Conservation (phyloP, 2,113 vertebrate genomes). For the Clupea harengus region DNA sequence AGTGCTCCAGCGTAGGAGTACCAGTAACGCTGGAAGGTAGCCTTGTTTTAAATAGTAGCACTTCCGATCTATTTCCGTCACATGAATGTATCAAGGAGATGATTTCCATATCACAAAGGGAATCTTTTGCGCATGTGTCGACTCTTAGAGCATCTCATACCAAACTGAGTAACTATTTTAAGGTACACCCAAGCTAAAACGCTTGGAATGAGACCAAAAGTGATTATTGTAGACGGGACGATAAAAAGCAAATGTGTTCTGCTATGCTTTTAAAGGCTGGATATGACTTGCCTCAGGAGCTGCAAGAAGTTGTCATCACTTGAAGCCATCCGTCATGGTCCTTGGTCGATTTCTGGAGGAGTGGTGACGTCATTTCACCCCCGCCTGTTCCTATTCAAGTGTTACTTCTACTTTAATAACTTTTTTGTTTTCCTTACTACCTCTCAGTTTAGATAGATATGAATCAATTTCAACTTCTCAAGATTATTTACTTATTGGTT, state of each 20-base stretch:
- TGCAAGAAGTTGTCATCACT: not conserved
- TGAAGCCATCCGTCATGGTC: not conserved
- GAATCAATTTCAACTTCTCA: no score
- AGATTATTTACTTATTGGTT: no score
- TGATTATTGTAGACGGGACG: not conserved
- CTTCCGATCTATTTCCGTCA: not conserved
- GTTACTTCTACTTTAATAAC: not conserved
- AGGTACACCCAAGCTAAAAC: not conserved
- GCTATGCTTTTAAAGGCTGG: not conserved
- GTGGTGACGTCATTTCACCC: not conserved
- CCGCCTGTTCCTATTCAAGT: not conserved
- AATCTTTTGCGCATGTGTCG: not conserved
- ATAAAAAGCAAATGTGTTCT: not conserved
- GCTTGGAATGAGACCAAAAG: not conserved
- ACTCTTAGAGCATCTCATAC: not conserved
- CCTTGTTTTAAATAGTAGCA: not conserved
- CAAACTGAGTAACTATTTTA: not conserved
- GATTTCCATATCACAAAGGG: not conserved
- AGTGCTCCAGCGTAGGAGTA: not conserved
- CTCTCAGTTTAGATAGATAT: no score
- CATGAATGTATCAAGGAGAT: conserved; percentile 2
- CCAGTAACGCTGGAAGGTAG: not conserved
- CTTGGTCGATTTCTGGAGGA: not conserved
- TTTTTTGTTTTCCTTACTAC: no score
- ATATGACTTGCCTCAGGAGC: not conserved